These are phyloP conservation scores for Melanocharis versteri DNA, from an alignment of 2,113 vertebrate species.

Conservation along the genomic window DNA sequence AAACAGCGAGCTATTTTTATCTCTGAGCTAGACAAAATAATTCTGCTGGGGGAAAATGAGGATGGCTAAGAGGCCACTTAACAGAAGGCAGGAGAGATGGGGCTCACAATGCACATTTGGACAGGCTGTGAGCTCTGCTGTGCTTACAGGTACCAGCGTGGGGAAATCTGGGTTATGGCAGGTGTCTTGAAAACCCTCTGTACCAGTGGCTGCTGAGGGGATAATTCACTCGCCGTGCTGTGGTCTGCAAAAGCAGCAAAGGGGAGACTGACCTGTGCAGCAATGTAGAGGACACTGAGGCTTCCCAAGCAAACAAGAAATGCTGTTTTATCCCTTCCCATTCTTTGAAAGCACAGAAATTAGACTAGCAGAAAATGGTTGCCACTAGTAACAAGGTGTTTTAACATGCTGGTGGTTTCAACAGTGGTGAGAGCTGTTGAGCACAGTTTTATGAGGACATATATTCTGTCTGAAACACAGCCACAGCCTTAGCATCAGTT, in stretches of 20 bases:
- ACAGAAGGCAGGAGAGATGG: not conserved
- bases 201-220: not conserved
- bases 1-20: constrained; percentile 4
- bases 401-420: not conserved
- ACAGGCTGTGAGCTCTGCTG: not conserved
- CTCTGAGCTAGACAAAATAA: not conserved
- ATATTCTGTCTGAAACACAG: not conserved
- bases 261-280: not conserved
- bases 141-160: not conserved
- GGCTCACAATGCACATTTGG: not conserved
- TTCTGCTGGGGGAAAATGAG: not conserved
- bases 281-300: not conserved
- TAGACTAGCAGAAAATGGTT: constrained; percentile 33
- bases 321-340: not conserved
- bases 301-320: not conserved
- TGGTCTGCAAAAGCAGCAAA: not conserved
- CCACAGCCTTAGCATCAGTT: not conserved
- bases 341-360: not conserved
- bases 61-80: not conserved
- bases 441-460: not conserved
- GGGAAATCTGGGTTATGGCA: not conserved
- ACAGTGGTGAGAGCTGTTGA: not conserved
- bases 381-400: constrained; percentile 30
- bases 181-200: not conserved
- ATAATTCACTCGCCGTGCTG: not conserved